phyloP scores from a whole-genome alignment of 2,113 vertebrate species.

The Toxotes jaculatrix region DNA sequence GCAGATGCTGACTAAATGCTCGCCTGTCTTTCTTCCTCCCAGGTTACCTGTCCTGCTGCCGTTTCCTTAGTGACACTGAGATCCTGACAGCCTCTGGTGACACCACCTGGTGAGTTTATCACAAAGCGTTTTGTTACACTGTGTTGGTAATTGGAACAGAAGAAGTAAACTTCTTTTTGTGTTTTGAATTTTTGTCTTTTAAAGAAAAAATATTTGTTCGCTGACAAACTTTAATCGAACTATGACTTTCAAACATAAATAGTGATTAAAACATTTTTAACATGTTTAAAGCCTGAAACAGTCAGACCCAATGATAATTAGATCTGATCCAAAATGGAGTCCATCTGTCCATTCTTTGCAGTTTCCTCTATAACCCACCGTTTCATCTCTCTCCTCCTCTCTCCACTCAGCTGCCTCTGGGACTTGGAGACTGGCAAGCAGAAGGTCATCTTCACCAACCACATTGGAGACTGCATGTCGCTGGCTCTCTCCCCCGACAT shows the following conservation, averaged over 20 bases:
- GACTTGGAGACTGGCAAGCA: constrained; percentile 97
- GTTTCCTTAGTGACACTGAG: constrained; percentile 84
- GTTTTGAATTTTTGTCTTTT: too few species aligned
- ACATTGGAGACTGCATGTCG: constrained; percentile 97
- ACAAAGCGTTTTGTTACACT: background rate
- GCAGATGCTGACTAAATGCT: background rate
- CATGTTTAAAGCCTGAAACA: too few species aligned
- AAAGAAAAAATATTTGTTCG: too few species aligned
- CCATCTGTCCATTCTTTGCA: too few species aligned
- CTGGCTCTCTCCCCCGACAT: constrained; percentile 91
- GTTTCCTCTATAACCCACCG: too few species aligned
- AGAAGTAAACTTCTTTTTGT: too few species aligned
- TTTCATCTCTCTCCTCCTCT: background rate
- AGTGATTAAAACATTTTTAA: too few species aligned
- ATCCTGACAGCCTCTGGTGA: constrained; percentile 86
- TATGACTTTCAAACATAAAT: too few species aligned
- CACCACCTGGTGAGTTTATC: constrained; percentile 84
- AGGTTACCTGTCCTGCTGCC: constrained; percentile 85
- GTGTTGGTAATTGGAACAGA: too few species aligned
- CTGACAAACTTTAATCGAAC: too few species aligned
- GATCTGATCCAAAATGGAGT: background rate
- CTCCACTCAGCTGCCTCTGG: constrained; percentile 90
- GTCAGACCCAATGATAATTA: background rate
- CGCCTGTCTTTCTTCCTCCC: background rate
- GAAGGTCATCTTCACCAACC: constrained; percentile 92